phyloP scores from a whole-genome alignment of 2,113 vertebrate genomes.

The Elephantulus edwardii region DNA sequence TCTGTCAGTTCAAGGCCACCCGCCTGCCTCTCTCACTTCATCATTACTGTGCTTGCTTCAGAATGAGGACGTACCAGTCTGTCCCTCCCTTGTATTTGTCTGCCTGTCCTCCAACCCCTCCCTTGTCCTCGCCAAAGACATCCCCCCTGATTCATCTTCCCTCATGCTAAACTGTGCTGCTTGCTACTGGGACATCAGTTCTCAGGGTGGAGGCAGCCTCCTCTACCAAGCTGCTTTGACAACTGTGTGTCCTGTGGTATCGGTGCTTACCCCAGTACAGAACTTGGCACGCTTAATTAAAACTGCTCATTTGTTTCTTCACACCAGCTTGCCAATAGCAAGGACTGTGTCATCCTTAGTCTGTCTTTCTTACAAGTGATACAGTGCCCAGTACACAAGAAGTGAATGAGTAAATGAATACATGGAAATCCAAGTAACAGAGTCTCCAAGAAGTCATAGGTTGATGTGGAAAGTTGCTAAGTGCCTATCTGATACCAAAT shows the following conservation, averaged over 20 bases:
- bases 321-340: not conserved
- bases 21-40: no score
- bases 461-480: not conserved
- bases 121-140: not conserved
- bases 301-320: not conserved
- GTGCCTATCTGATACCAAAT: not conserved
- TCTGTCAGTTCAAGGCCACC: no score
- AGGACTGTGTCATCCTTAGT: not conserved
- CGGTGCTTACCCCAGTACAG: not conserved
- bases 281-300: not conserved
- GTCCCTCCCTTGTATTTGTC: not conserved
- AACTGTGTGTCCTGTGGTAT: not conserved
- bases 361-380: not conserved
- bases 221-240: not conserved
- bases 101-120: not conserved
- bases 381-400: accelerated
- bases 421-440: not conserved
- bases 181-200: not conserved
- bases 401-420: not conserved
- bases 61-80: not conserved
- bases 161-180: not conserved
- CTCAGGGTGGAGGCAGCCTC: not conserved
- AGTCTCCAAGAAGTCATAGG: accelerated
- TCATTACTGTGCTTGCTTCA: not conserved
- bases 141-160: no score